A percentile compares a stretch with the other conserved stretches of the same genome.
Evolutionary conservation across 1,140 invertebrate species (phyloP).

Genomic region (Mya arenaria): DNA sequence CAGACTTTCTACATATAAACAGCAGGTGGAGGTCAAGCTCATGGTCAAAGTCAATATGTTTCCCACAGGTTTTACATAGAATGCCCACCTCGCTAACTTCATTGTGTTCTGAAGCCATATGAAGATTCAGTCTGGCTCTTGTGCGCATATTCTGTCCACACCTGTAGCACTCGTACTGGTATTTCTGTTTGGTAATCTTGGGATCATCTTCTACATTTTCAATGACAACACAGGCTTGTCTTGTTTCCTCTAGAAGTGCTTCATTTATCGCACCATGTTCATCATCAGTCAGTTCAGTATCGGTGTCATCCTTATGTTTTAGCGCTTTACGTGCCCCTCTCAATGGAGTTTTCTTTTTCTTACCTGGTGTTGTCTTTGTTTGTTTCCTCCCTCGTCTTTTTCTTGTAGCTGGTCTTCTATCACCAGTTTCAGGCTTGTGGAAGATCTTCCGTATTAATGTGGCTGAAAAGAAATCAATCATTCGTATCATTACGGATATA

Average conservation of each 20-base stretch:
- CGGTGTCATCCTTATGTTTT: not conserved
- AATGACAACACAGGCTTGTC: slow-evolving; percentile 37
- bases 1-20: slow-evolving; percentile 26
- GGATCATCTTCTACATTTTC: slow-evolving; percentile 36
- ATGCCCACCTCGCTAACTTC: slow-evolving; percentile 4
- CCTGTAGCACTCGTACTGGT: slow-evolving; percentile 33
- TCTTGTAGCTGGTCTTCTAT: not conserved
- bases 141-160: slow-evolving; percentile 23
- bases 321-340: not conserved
- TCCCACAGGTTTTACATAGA: slow-evolving; percentile 30
- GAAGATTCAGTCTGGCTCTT: slow-evolving; percentile 23
- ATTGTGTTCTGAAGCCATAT: slow-evolving; percentile 39
- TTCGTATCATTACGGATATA: too few relatives aligned
- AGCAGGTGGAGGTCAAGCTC: slow-evolving; percentile 18
- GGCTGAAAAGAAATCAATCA: slow-evolving; percentile 10
- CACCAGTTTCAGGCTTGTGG: slow-evolving; percentile 6
- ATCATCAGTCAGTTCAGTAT: too few relatives aligned
- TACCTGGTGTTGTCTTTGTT: not conserved
- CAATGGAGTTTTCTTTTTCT: not conserved
- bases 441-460: slow-evolving; percentile 14
- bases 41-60: slow-evolving; percentile 37
- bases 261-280: too few relatives aligned
- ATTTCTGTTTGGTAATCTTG: not conserved
- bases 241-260: slow-evolving; percentile 34
- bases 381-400: not conserved